Base-by-base conservation (phyloP, 2,113 vertebrate species). In the Tamias sibiricus region DNA sequence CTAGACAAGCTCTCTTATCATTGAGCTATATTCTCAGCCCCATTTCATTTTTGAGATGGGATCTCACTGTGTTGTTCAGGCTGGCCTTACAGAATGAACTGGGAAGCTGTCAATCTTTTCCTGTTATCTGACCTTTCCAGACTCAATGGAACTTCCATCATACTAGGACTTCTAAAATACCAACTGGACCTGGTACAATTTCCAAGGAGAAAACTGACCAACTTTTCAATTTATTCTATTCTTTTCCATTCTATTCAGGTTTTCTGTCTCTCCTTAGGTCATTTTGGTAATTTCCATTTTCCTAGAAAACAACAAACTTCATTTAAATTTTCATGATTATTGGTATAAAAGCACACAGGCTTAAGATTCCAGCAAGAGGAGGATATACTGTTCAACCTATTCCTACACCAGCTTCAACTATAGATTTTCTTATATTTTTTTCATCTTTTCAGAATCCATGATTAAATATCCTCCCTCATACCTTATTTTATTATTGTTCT, bases 321-420 rank as follows among this genome's bases (percentile, higher is more conserved):
- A 95, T 76, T 59, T 90, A 94, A 49, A 93, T 94, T 95, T 97
- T 95, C 42, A 85, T 32, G 44, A 76, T 94, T 95, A 94, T 84
- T 94, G 76, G 37, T 57, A 91, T 83, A 96, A 96, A 90, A 79
- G 42, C 40, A 89, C 37, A 66, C 4, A n/a, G n/a, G n/a, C n/a
- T n/a, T n/a, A n/a, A n/a, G n/a, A n/a, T n/a, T n/a, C n/a, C n/a
- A n/a, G n/a, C n/a, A n/a, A n/a, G n/a, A n/a, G n/a, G n/a, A n/a
- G n/a, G n/a, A n/a, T n/a, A n/a, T n/a, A n/a, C n/a, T n/a, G n/a
- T n/a, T n/a, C n/a, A n/a, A n/a, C n/a, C n/a, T n/a, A n/a, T n/a
- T n/a, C n/a, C n/a, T n/a, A n/a, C n/a, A n/a, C n/a, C n/a, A n/a
- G n/a, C n/a, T n/a, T n/a, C n/a, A n/a, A n/a, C n/a, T n/a, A n/a